Conservation (phyloP, 2,888 invertebrate species). For the Fragum whitleyi region DNA sequence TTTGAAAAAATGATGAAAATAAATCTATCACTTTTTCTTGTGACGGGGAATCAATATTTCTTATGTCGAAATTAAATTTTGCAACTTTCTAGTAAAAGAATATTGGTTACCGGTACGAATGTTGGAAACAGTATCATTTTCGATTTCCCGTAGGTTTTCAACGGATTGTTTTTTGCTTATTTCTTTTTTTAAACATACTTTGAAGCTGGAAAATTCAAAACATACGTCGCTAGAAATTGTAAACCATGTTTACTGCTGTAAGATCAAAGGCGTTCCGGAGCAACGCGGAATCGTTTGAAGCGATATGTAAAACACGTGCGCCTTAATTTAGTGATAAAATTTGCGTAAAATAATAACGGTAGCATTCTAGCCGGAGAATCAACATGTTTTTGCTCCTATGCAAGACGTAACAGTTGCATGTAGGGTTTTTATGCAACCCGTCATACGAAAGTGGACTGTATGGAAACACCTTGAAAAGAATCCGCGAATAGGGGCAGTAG, state of each 20-base stretch:
- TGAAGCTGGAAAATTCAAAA: slow-evolving; percentile 1
- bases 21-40: no score
- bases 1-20: no score
- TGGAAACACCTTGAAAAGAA: no score
- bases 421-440: not conserved
- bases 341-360: not conserved
- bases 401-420: slow-evolving; percentile 1
- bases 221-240: slow-evolving; percentile 1
- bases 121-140: not conserved
- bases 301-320: not conserved
- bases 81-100: no score
- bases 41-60: no score
- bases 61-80: no score
- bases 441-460: no score
- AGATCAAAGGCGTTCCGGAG: not conserved
- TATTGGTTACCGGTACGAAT: not conserved
- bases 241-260: not conserved
- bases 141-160: not conserved
- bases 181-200: slow-evolving; percentile 2
- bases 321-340: not conserved
- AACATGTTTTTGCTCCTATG: not conserved
- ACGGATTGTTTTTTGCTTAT: not conserved
- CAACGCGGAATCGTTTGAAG: not conserved
- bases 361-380: not conserved
- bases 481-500: no score